Percentiles rank a stretch among this genome's conserved stretches.
Evolutionary conservation across 2,888 invertebrate genomes (phyloP).

Genomic region (Pollenia griseotomentosa): DNA sequence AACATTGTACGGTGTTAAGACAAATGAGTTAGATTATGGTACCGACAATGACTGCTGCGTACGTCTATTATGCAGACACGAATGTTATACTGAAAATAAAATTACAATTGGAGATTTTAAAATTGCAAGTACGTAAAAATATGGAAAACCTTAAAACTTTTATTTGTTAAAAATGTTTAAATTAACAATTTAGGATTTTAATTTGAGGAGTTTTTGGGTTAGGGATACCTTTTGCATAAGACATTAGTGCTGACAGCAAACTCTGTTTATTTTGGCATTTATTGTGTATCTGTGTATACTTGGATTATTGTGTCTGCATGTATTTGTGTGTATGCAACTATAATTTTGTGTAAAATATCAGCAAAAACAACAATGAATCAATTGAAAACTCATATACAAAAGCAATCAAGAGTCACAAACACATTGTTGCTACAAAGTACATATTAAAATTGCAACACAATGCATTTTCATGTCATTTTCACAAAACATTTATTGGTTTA

Average conservation of each 20-base stretch:
- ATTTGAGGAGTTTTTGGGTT: not conserved
- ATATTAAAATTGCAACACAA: constrained; percentile 31
- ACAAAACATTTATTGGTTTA: constrained; percentile 36
- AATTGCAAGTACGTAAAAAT: not conserved
- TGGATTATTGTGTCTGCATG: not conserved
- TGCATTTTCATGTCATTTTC: constrained; percentile 25
- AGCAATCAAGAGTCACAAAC: constrained; percentile 20
- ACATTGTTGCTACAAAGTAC: constrained; percentile 25
- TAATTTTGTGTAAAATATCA: constrained; percentile 18
- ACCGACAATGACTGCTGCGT: constrained; percentile 3
- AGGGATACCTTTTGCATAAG: not conserved
- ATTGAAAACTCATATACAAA: constrained; percentile 17
- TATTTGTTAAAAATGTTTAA: too few species aligned
- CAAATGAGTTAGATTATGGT: constrained; percentile 53
- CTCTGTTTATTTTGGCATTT: constrained; percentile 11
- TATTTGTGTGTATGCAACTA: not conserved
- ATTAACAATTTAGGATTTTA: too few species aligned
- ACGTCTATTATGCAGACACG: not conserved
- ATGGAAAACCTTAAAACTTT: too few species aligned
- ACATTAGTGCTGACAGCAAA: constrained; percentile 20
- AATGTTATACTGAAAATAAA: not conserved
- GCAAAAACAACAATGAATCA: constrained; percentile 30
- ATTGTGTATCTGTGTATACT: not conserved
- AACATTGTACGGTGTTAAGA: constrained; percentile 57
- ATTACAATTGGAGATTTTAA: not conserved